Base-by-base conservation (phyloP, 2,888 invertebrate species). In the Scrobipalpa atriplicella region DNA sequence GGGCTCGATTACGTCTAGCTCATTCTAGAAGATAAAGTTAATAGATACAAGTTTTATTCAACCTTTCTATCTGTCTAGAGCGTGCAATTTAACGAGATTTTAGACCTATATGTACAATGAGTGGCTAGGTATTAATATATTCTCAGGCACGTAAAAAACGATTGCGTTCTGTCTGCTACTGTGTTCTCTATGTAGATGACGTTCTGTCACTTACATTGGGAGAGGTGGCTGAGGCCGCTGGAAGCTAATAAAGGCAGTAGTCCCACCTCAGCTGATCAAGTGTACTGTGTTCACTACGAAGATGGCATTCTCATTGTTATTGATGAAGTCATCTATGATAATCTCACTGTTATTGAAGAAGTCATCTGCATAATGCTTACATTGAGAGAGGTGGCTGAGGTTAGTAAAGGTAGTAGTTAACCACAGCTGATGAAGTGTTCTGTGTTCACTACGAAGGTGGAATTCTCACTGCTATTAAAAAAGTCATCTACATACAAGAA, bases 221-320 rank as follows among this genome's bases (percentile, higher is more conserved):
- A 43, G 99, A 99, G 0, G 99, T 99, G 29, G 99, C 99, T 58
- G 99, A 99, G 8, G 99, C 99, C 67, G n/a, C n/a, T n/a, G n/a
- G n/a, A n/a, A n/a, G n/a, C n/a, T n/a, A 99, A 93, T 47, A 99
- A 93, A 0, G 99, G 99, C 78, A 99, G 93, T 62, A 99, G 93
- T 16, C n/a, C 99, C 99, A 11, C 99, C 99, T 83, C 99, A 99
- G 13, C 99, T 99, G 85, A 99, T 99, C 82, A 99, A 94, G 92
- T 99, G 99, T 62, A 99, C 99, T 5, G 99, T 99, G 90, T 99
- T 99, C 71, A 99, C 99, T 68, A 99, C 99, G 90, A 99, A 99
- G 76, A 99, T 98, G 29, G 98, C 98, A 88, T 99, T 99, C 89
- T 99, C 99, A 83, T 97, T 97, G 90, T 98, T 98, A 93, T 99